Base-by-base conservation (phyloP, 2,888 invertebrate species). In the Idaea dimidiata region DNA sequence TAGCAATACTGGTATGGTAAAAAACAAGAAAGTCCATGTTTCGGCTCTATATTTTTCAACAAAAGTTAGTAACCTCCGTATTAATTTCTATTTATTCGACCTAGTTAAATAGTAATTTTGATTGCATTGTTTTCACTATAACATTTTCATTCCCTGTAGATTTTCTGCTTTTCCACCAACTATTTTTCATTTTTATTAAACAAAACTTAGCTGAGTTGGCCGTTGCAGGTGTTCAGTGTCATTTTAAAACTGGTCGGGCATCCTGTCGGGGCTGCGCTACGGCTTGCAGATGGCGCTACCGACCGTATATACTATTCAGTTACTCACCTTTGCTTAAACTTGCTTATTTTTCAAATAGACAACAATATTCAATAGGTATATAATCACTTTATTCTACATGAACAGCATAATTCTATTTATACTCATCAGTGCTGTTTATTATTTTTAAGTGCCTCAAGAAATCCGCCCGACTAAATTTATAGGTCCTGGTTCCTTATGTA, bases 211-310 rank as follows among this genome's bases (percentile, higher is more conserved):
- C 65, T 71, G 74, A 72, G 78, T 74, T 74, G 76, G 64, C 64
- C 62, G 64, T 78, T 82, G 91, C 91, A 91, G 91, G 91, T 91
- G 90, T 86, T 84, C 84, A 80, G 81, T 87, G 86, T 88, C 87
- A 80, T 82, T 80, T 81, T 78, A 80, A 87, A 91, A 92, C 91
- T 89, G 91, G 91, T 92, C 84, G 82, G 81, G 89, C 79, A 91
- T 91, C 91, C 91, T 91, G 91, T 84, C 83, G 70, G 72, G 70
- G 78, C 72, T 72, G 76, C 75, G 73, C 75, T 70, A 71, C 78
- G 79, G 66, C 74, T 80, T 78, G 84, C 91, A 91, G 91, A 91
- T 91, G 91, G 89, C 90, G 87, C 76, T 67, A 68, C 79, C 75
- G 67, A 10, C 68, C 67, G 75, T 74, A 77, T 66, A 33, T 17